Base-by-base conservation (phyloP, 1,140 invertebrate species). In the Neodiprion pinetum region DNA sequence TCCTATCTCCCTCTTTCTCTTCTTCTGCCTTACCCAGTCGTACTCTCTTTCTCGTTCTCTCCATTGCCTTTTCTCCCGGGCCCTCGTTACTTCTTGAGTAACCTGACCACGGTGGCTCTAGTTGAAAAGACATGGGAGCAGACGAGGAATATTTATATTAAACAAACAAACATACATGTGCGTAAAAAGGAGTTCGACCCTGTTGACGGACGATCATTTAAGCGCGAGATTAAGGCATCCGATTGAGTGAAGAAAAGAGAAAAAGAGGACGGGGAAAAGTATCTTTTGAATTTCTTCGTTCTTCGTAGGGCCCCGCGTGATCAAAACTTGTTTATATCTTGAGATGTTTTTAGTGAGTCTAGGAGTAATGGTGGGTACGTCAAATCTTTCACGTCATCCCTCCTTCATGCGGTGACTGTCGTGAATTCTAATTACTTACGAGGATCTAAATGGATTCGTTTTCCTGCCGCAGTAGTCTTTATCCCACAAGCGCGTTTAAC, bases 1-100 rank as follows among this genome's bases (percentile, higher is more conserved):
- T 70, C 47, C 61, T 49, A n/a, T 47, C 70, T 71, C 70, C 65
- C 50, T 72, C 21, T n/a, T 72, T 66, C 12, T 66, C 72, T 71
- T 17, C 67, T 68, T 21, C 11, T 4, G 4, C 17, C 21, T 68
- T 23, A 21, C 17, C 10, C 49, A 48, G 47, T 10, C 23, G n/a
- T n/a, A 14, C 9, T 48, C 17, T 12, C 69, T 48, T 70, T 21
- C 49, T 23, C 23, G 14, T 48, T 7, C 28, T 48, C 28, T 70
- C n/a, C 69, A 1, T 11, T 69, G 23, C 23, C 40, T 70, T 11
- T 53, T n/a, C 40, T 47, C 50, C 50, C 10, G 50, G 67, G 28
- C 11, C 67, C 28, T 69, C 21, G 17, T 69, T 23, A 21, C 67
- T 14, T 69, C 67, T 69, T 69, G 67, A 69, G 67, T 14, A 69